Evolutionary conservation across 2,888 invertebrate genomes (phyloP), one percentile per base, ranked within the genome.

Genomic region (Noctua pronuba): DNA sequence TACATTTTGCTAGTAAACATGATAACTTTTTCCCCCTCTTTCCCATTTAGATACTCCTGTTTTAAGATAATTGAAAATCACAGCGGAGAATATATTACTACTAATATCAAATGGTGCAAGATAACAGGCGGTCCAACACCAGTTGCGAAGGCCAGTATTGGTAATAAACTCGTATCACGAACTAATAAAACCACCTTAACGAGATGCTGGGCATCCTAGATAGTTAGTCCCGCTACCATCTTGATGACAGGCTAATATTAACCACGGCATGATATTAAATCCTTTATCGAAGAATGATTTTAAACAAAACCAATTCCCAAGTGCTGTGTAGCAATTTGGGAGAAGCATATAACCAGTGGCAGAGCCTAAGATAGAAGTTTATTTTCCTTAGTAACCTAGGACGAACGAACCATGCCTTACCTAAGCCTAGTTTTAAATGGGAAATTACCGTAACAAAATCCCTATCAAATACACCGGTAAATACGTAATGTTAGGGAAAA

Each of bases 401-500:
- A 8, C 28, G 1, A 66, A 41, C 18, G 7, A 66, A 46, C 44
- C 13, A 10, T 1, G 3, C 3, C 18, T 60, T 60, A 8, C 6
- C 16, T 28, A 16, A 21, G 31, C 13, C 35, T 28, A 13, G 28
- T 28, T 55, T 38, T 5, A 31, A 21, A 5, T 44, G 1, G 1
- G 18, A 28, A 38, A 35, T 71, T 55, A 46, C 62, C 46, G n/a
- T 18, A 55, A 69, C 31, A 49, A 38, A 64, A 55, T 65, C 49
- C 70, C 24, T 18, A n/a, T 4, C n/a, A 38, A 68, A 49, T 18
- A 66, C 49, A 60, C 1, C 1, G 69, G 62, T 13, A 72, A 41
- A 58, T 31, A 66, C 55, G n/a, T 72, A 35, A 60, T 10, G 46
- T 35, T 60, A 81, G 55, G 83, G 82, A 76, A 81, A 79, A 82